phyloP scores from a whole-genome alignment of 2,113 vertebrate genomes.

The Sitta europaea region DNA sequence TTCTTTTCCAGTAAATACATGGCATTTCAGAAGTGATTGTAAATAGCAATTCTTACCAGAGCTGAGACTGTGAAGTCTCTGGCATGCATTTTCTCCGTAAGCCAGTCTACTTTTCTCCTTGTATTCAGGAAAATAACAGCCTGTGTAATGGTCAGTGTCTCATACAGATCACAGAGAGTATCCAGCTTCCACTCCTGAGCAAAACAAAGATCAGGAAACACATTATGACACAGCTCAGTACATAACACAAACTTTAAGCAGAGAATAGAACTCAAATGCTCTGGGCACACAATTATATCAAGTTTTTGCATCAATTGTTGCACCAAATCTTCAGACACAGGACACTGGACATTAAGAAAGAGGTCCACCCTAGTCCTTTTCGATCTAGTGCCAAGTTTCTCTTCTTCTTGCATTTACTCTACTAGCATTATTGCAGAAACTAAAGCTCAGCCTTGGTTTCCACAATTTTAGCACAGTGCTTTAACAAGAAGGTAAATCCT shows the following conservation, averaged over 20 bases:
- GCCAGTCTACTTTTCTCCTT: constrained; percentile 98
- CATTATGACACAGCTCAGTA: neutral
- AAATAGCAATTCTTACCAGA: constrained; percentile 76
- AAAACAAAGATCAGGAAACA: neutral
- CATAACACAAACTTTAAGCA: accelerated
- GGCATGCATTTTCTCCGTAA: constrained; percentile 98
- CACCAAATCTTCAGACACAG: constrained; percentile 74
- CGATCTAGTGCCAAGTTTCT: constrained; percentile 65
- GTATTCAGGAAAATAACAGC: constrained; percentile 99
- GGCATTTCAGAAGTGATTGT: accelerated
- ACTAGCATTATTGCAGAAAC: constrained; percentile 76
- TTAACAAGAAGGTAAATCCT: constrained; percentile 79
- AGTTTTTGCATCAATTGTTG: constrained; percentile 30
- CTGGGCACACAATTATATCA: accelerated
- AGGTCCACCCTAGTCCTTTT: constrained; percentile 77
- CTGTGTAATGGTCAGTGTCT: constrained; percentile 96
- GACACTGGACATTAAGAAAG: constrained; percentile 85
- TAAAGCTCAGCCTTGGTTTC: constrained; percentile 55
- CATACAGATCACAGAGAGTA: constrained; percentile 95
- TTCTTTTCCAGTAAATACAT: accelerated
- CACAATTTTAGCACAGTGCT: constrained; percentile 80
- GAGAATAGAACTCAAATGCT: accelerated
- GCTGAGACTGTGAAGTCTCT: constrained; percentile 97
- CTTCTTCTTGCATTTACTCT: constrained; percentile 77
- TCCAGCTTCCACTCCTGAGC: constrained; percentile 96